Percentiles rank a stretch among this genome's conserved stretches.
These are phyloP conservation scores for Saturnia pavonia DNA, from an alignment of 2,888 invertebrate genomes.

Conservation along the genomic window DNA sequence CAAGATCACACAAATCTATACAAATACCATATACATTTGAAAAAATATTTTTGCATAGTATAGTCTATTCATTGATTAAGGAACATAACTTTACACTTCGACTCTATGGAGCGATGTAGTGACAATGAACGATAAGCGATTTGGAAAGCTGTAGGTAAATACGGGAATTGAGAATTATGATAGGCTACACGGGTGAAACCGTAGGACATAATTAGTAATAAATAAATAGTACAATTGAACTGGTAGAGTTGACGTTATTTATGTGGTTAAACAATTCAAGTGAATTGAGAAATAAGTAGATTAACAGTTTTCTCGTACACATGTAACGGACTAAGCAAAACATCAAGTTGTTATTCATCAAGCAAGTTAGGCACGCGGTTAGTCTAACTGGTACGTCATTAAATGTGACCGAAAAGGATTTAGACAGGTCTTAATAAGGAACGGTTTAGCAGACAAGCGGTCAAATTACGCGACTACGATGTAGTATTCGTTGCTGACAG, in stretches of 20 bases:
- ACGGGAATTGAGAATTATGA: no score
- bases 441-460: constrained; percentile 56
- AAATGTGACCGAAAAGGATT: constrained; percentile 77
- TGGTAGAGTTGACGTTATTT: neutral
- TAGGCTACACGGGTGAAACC: no score
- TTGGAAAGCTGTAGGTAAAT: no score
- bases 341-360: constrained; percentile 67
- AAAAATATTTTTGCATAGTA: no score
- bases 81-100: no score
- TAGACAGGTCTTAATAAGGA: constrained; percentile 67
- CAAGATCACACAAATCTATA: no score
- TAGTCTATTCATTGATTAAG: no score
- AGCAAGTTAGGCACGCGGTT: constrained; percentile 56
- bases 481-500: neutral
- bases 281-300: constrained; percentile 12
- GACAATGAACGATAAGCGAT: no score
- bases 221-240: neutral
- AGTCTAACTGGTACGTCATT: constrained; percentile 66
- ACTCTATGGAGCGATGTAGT: no score
- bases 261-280: neutral
- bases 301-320: neutral
- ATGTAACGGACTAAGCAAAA: constrained; percentile 56
- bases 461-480: constrained; percentile 46
- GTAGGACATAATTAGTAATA: no score
- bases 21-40: no score